Percentiles rank a stretch among this genome's conserved stretches.
These are phyloP conservation scores for Cepaea hortensis DNA, from an alignment of 2,888 invertebrate genomes.

Conservation along the genomic window DNA sequence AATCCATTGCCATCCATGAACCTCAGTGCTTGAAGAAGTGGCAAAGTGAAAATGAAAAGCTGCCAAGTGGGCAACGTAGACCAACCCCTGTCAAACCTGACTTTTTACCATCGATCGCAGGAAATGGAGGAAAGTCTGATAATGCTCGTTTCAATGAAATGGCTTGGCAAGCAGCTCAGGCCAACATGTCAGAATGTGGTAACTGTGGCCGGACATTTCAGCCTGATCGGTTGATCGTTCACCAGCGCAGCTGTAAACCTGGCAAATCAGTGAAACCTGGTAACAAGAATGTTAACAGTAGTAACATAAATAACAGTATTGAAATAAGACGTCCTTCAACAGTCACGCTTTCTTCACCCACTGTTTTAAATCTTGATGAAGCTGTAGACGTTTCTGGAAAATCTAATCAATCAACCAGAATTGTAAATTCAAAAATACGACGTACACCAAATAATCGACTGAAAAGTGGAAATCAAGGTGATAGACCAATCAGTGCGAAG, in stretches of 20 bases:
- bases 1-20: constrained; percentile 82
- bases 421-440: neutral
- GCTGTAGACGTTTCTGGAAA: constrained; percentile 8
- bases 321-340: constrained; percentile 36
- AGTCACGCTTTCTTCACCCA: constrained; percentile 43
- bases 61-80: constrained; percentile 79
- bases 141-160: constrained; percentile 77
- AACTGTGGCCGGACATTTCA: constrained; percentile 83
- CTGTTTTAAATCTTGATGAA: constrained; percentile 35
- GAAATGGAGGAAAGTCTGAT: constrained; percentile 50
- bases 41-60: constrained; percentile 80
- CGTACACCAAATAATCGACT: neutral
- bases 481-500: constrained; percentile 48
- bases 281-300: constrained; percentile 26
- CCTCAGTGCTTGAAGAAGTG: constrained; percentile 83
- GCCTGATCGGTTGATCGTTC: constrained; percentile 82
- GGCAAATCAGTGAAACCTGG: constrained; percentile 54
- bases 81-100: constrained; percentile 81
- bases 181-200: constrained; percentile 81
- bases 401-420: constrained; percentile 5
- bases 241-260: constrained; percentile 77
- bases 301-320: constrained; percentile 10
- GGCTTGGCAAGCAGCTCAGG: constrained; percentile 80
- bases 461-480: constrained; percentile 31
- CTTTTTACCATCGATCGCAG: constrained; percentile 68